A percentile compares a stretch with the other conserved stretches of the same genome.
Conservation (phyloP, 2,888 invertebrate species). For the Cephus runcator region DNA sequence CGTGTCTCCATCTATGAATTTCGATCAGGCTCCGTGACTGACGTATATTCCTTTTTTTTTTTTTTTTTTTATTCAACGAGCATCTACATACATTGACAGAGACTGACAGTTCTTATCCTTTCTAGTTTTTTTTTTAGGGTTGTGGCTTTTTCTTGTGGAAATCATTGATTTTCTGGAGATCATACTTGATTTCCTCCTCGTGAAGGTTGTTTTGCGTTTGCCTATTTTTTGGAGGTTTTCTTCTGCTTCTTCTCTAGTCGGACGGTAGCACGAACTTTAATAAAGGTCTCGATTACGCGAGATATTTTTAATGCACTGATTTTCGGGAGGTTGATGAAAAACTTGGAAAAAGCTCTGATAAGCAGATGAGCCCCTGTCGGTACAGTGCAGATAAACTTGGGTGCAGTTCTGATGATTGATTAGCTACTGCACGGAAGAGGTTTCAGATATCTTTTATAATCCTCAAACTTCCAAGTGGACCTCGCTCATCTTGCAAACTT, state of each 20-base stretch:
- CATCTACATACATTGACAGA: background rate
- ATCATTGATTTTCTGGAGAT: background rate
- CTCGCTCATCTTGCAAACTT: too few relatives aligned
- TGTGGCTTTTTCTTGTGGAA: too few relatives aligned
- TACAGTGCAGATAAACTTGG: background rate
- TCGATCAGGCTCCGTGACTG: background rate
- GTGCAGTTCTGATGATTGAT: background rate
- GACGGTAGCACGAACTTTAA: background rate
- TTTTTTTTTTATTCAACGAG: background rate
- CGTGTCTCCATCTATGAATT: background rate
- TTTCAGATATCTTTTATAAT: background rate
- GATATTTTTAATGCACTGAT: background rate
- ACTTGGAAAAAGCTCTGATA: background rate
- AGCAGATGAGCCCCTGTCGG: background rate
- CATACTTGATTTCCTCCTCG: background rate
- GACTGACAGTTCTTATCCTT: background rate
- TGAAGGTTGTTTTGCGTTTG: background rate
- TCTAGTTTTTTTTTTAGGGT: too few relatives aligned
- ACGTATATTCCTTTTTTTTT: background rate
- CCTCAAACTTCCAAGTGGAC: background rate
- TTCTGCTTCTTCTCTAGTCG: background rate
- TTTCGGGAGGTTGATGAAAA: background rate
- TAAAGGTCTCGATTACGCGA: background rate
- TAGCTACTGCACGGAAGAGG: background rate
- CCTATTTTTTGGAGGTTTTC: background rate